Evolutionary conservation across 2,113 vertebrate genomes (phyloP), one percentile per base, ranked within the genome.

Genomic region (Pontoporia blainvillei): DNA sequence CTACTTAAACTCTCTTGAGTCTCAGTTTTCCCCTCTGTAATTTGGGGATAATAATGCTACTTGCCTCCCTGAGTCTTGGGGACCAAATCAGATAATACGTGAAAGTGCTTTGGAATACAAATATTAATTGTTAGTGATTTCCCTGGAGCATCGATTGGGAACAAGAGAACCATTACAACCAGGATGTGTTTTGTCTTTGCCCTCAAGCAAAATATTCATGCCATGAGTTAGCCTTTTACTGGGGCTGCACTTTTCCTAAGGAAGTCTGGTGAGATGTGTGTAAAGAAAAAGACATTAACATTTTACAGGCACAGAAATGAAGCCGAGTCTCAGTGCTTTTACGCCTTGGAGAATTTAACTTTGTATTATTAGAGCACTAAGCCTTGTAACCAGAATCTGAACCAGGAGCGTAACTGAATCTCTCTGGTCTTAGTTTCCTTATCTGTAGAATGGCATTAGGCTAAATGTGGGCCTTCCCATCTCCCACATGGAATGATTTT

Each of bases 41-140:
- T n/a, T 62, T 11, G 13, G 57, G 84, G 44, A 41, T 62, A 62
- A 69, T n/a, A 27, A 71, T 15, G 73, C 81, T 2, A 46, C 8
- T 25, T 52, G 27, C 12, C 59, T 59, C 14, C 8, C 34, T 9
- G 18, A 18, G 17, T 54, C 36, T 79, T n/a, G 44, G 64, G 41
- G 64, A 76, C 20, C 2, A 15, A 57, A 21, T 44, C 34, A 94
- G 88, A 61, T 31, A 66, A 57, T 14, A 81, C 15, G 10, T 59
- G n/a, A 78, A 76, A 46, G 27, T 59, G 12, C 86, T 95, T 86
- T 94, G 90, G 91, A 88, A 92, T 71, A 59, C 54, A 82, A 76
- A 64, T 20, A 25, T 49, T 73, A 62, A 31, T 72, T 44, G 36
- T 41, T 73, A 57, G 36, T 73, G n/a, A 86, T 66, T 64, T 95